These are phyloP conservation scores for Limnodromus scolopaceus DNA, from an alignment of 2,797 vertebrate species.

Conservation along the genomic window DNA sequence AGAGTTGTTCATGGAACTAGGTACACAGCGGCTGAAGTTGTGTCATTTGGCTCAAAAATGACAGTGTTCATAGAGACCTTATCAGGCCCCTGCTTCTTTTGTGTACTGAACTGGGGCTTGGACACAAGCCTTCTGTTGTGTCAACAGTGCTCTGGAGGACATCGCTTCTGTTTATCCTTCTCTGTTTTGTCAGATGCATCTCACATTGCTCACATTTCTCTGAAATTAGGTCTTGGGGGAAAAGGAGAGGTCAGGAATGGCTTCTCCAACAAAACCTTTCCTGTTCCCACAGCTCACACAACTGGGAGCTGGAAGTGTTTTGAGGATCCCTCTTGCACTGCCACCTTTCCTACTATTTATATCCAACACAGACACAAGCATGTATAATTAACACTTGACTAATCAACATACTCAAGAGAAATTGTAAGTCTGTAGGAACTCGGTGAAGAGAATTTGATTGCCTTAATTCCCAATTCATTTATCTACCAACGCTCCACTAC, in stretches of 20 bases:
- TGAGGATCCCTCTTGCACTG: background rate
- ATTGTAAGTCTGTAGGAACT: background rate
- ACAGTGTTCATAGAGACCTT: background rate
- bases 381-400: background rate
- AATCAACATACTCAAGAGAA: background rate
- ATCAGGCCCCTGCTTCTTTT: background rate
- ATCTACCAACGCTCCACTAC: background rate
- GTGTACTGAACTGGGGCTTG: background rate
- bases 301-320: background rate
- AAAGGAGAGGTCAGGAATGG: background rate
- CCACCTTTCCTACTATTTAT: background rate
- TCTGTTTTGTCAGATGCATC: background rate
- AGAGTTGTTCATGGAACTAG: background rate
- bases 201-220: background rate
- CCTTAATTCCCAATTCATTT: background rate
- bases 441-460: background rate
- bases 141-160: background rate
- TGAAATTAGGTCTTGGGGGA: background rate
- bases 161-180: background rate
- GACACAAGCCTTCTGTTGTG: background rate
- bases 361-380: background rate
- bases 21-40: background rate
- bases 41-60: background rate
- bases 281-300: background rate
- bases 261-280: background rate